Conservation (phyloP, 2,113 vertebrate species). For the Gobio gobio region DNA sequence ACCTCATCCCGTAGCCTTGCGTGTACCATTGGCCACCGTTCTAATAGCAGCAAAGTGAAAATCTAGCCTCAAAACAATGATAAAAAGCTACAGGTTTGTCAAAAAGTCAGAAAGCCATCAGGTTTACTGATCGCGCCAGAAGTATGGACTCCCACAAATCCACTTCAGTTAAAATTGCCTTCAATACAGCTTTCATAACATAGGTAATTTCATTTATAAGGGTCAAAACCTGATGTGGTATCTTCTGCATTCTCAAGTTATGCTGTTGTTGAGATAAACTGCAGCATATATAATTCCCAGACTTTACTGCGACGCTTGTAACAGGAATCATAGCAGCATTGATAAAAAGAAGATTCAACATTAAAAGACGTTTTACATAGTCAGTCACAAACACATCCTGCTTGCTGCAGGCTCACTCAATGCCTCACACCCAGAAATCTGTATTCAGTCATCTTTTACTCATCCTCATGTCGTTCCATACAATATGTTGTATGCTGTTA, state of each 20-base stretch:
- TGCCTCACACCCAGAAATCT: background rate
- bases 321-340: background rate
- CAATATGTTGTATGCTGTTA: background rate
- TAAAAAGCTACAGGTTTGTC: background rate
- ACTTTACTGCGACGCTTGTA: background rate
- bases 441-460: background rate
- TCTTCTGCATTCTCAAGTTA: background rate
- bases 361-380: background rate
- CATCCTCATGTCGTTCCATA: background rate
- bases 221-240: background rate
- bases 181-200: constrained; percentile 4
- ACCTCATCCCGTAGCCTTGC: constrained; percentile 45
- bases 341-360: constrained; percentile 7
- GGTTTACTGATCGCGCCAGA: background rate
- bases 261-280: constrained; percentile 8
- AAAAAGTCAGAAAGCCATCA: background rate
- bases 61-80: background rate
- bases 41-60: constrained; percentile 9
- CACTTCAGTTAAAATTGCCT: background rate
- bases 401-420: background rate
- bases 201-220: background rate
- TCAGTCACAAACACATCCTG: too few species aligned
- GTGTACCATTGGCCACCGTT: background rate
- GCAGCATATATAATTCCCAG: background rate
- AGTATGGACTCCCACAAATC: background rate